Base-by-base conservation (phyloP, 2,113 vertebrate genomes). In the Axis porcinus region DNA sequence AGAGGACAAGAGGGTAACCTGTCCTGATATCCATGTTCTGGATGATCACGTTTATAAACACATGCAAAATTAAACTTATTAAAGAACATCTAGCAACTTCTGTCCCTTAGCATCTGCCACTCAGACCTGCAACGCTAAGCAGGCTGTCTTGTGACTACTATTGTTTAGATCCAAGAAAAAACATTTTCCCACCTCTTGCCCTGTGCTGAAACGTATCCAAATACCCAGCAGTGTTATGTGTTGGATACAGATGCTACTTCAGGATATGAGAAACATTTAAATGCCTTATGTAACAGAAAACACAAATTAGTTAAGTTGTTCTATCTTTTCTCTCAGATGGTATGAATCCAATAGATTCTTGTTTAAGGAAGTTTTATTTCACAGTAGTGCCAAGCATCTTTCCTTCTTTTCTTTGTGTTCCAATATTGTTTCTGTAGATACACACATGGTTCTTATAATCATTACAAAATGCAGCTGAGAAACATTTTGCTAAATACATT, bases 251-350 rank as follows among this genome's bases (percentile, higher is more conserved):
- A 85, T 12, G 55, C 27, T 89, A 40, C 30, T 85, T 76, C 33
- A 92, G 54, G n/a, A 36, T 74, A 7, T 82, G 17, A 19, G 23
- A 52, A 84, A 92, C 28, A 82, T 64, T 86, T 92, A 28, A 89
- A 33, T 89, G 40, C 19, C 64, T 89, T 82, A 86, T 82, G 79
- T 92, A 95, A 82, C 28, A 86, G 17, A 33, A 82, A 43, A 33
- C 50, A 81, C 45, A 90, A 86, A 91, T 91, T 93, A 86, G 76
- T 88, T 89, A 91, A 83, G 40, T 85, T 88, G 40, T 93, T 95
- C 40, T 52, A 11, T 86, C 21, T 86, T 94, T 86, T 96, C 27
- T 28, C 60, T 82, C 84, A 94, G 78, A 92, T 58, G 84, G 13
- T 54, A 74, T 74, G 67, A 94, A 54, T 92, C 82, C 52, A 86